Evolutionary conservation across 2,797 vertebrate species (phyloP), one percentile per base, ranked within the genome.

Genomic region (Argyrosomus regius): DNA sequence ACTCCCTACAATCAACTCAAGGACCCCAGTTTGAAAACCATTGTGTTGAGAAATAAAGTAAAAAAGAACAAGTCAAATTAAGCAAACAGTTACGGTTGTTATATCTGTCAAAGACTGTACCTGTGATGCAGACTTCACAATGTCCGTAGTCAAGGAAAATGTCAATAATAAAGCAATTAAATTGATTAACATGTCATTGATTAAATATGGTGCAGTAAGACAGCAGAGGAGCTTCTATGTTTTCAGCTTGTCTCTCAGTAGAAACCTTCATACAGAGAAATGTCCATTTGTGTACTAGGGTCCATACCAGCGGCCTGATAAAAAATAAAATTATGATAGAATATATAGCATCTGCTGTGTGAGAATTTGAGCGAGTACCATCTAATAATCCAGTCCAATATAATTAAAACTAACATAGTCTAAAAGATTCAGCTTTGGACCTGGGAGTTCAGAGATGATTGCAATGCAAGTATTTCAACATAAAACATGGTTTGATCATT

Each of bases 401-500:
- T 52, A 14, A 76, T 75, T 53, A 69, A 69, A 73, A 43, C 16
- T 28, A 71, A 67, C 14, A 22, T 7, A 50, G 43, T 18, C 52
- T 73, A 31, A 49, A 73, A 70, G 20, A 84, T 65, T 68, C 50
- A 4, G 22, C 35, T 75, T 50, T 31, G 11, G 46, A 64, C 18
- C 31, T 59, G 3, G 20, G 16, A 77, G 53, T 46, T 81, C 70
- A 72, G 45, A 52, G 68, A 49, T 28, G 20, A 2, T 52, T 86
- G 71, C 75, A 87, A 71, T 65, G 73, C 56, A 81, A 75, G 66
- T 80, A 45, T 83, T 78, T 77, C 67, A 78, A 82, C 71, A 84
- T 90, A 68, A 90, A 87, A 88, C 70, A 72, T 72, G 76, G 67
- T 90, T 88, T 92, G 86, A 89, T 92, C 65, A 82, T 84, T 88